phyloP scores from a whole-genome alignment of 64 coral and sea anemone species.

The Anthopleura sola region DNA sequence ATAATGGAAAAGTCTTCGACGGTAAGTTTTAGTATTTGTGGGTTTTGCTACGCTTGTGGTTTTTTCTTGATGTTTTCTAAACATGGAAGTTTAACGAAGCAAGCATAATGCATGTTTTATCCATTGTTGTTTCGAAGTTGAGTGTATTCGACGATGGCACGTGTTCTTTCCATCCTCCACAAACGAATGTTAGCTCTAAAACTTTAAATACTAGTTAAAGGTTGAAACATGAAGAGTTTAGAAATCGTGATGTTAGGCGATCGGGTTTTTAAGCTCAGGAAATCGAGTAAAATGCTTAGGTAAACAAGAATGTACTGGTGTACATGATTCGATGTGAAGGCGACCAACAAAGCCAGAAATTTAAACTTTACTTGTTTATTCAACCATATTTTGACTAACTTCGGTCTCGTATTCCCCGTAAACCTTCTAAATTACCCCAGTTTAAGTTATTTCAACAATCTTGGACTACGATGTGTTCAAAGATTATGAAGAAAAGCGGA shows the following conservation, averaged over 20 bases:
- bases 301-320: background rate
- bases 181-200: background rate
- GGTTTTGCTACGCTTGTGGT: constrained; percentile 9
- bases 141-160: background rate
- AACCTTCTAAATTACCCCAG: constrained; percentile 12
- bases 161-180: background rate
- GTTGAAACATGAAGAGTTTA: background rate
- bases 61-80: constrained; percentile 10
- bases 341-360: background rate
- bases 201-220: background rate
- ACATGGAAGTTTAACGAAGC: constrained; percentile 12
- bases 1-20: background rate
- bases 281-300: background rate
- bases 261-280: background rate
- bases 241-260: background rate
- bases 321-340: background rate
- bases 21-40: background rate
- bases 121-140: background rate
- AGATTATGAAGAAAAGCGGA: constrained; percentile 5
- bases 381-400: background rate
- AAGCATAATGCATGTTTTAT: background rate
- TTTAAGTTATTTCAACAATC: constrained; percentile 20
- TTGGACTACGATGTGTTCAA: background rate
- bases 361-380: background rate
- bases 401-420: background rate